Evolutionary conservation across 2,113 vertebrate genomes (phyloP), one percentile per base, ranked within the genome.

Genomic region (Tringa solitaria): DNA sequence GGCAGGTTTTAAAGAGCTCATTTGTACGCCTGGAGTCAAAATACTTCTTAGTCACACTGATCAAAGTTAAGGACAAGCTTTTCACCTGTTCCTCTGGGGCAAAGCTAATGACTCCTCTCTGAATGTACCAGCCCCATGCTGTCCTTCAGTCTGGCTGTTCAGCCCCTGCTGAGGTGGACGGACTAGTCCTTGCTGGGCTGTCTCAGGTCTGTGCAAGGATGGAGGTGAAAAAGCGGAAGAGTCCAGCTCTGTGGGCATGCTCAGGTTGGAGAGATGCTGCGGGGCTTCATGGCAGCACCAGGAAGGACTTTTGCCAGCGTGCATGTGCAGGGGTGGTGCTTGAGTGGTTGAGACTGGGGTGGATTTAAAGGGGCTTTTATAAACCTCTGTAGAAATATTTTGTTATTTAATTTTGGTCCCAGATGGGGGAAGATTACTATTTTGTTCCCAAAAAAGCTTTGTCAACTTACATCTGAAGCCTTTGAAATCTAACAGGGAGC

Each of bases 81-180:
- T 75, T 61, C 59, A 63, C 50, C 61, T 37, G 2, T 14, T 21
- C 26, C 23, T 17, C 20, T 3, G 4, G 43, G 76, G 32, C 16
- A 57, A 72, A 65, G 18, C 26, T 70, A 37, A 33, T 23, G 67
- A 53, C 20, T 48, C 28, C 8, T 41, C 20, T 39, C 76, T 57
- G 24, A 65, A 41, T 18, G 50, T 6, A 5, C 28, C 65, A 74
- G 27, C 41, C 18, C 57, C 27, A 9, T 14, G 41, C 35, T 73
- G 77, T 68, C 11, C 24, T 6, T 33, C 5, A 8, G 8, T 9
- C 8, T 2, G 3, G 17, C 70, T 72, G 39, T 30, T 78, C 35
- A 4, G 6, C 5, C 24, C 19, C 28, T 0, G 0, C 12, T 4
- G 0, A 37, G 7, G 24, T 69, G 46, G 24, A 4, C 0, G 0